Evolutionary conservation across 2,888 invertebrate species (phyloP), one percentile per base, ranked within the genome.

Genomic region (Phytoseiulus persimilis): DNA sequence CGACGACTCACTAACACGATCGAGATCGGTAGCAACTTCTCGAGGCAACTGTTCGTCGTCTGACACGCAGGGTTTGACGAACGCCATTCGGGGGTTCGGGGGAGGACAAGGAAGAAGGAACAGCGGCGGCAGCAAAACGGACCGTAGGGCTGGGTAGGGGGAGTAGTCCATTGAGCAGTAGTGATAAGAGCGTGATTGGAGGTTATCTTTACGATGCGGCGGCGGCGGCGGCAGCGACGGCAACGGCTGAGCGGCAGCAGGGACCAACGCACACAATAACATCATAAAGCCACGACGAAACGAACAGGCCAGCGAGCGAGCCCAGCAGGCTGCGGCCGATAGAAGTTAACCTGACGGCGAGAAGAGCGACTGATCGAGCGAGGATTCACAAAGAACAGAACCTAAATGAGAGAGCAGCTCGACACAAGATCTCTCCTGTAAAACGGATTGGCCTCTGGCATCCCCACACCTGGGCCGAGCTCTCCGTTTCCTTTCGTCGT

Each of bases 121-220:
- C 5, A 65, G 65, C 1, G 18, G 18, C 65, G 28, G 65, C 65
- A 65, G 65, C 65, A 18, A 65, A 65, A 65, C 65, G 65, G 18
- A 65, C 23, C 65, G 65, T 2, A 65, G 65, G 65, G 23, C 28
- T 14, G 65, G 65, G 9, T 65, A 65, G 65, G 65, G 65, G 65
- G 65, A 65, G 65, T 65, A 65, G 65, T 65, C 65, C 65, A 65
- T 65, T 65, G 65, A 65, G 65, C 65, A 65, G 65, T 23, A 65
- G 65, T 28, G 65, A 65, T 65, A 65, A 65, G 65, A 65, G 65
- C 65, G 65, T 65, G 65, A 65, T 65, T 65, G 65, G 65, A 65
- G 65, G 65, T 65, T 65, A 65, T 65, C 65, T 65, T 65, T 65
- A 65, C 65, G 65, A 65, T 65, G 65, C 65, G 65, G 65, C 65